A percentile compares a stretch with the other conserved stretches of the same genome.
phyloP scores from a whole-genome alignment of 1,140 invertebrate species.

The Euglossa dilemma region DNA sequence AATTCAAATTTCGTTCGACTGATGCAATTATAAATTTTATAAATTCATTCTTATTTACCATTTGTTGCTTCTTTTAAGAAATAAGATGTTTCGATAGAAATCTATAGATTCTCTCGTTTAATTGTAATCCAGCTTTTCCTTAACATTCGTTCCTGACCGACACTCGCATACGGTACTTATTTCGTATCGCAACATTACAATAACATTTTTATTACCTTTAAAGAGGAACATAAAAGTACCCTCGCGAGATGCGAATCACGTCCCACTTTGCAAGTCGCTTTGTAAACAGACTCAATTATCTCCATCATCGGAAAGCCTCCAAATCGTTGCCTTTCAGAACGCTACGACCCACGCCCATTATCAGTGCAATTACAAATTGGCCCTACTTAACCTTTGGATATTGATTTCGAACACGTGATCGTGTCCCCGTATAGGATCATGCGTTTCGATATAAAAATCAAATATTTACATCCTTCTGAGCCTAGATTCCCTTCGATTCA shows the following conservation, averaged over 20 bases:
- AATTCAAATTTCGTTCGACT: too few species aligned
- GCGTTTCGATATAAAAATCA: slow-evolving; percentile 7
- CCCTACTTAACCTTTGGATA: slow-evolving; percentile 63
- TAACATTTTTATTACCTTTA: background rate
- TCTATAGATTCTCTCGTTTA: background rate
- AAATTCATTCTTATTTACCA: too few species aligned
- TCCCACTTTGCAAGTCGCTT: slow-evolving; percentile 16
- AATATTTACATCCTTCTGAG: background rate
- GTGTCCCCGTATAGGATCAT: slow-evolving; percentile 17
- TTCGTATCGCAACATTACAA: background rate
- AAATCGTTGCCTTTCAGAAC: slow-evolving; percentile 59
- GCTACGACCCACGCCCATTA: slow-evolving; percentile 39
- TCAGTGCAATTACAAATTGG: slow-evolving; percentile 64
- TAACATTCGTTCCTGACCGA: background rate
- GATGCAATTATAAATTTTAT: too few species aligned
- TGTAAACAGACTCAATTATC: slow-evolving; percentile 35
- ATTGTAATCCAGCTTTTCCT: background rate
- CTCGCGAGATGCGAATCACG: slow-evolving; percentile 21
- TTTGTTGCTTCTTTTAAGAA: background rate
- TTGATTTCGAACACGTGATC: slow-evolving; percentile 49
- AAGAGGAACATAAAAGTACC: background rate
- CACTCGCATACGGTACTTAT: background rate
- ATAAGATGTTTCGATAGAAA: too few species aligned
- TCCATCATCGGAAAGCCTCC: slow-evolving; percentile 32
- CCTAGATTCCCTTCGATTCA: background rate